These are phyloP conservation scores for Brachionus angularis DNA, from an alignment of 1,140 invertebrate species.

Conservation along the genomic window DNA sequence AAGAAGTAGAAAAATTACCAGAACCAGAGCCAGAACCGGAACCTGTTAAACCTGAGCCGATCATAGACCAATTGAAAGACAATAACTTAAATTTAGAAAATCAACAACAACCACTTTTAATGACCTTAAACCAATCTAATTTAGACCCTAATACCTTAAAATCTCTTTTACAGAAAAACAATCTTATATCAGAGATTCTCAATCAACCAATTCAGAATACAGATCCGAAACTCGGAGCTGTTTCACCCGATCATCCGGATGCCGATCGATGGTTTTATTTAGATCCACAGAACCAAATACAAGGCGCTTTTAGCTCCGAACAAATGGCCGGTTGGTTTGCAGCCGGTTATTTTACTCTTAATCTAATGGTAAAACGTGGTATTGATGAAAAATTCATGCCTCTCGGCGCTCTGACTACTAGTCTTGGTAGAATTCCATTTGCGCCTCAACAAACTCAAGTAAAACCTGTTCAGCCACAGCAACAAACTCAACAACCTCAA, in stretches of 20 bases:
- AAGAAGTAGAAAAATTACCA: no score
- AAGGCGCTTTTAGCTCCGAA: slow-evolving; percentile 28
- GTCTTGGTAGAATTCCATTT: slow-evolving; percentile 28
- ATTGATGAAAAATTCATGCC: slow-evolving; percentile 29
- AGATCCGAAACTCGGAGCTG: slow-evolving; percentile 10
- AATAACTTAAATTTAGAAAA: no score
- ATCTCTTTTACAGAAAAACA: no score
- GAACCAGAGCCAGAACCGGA: no score
- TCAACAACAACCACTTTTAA: no score
- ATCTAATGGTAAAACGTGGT: slow-evolving; percentile 26
- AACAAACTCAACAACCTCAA: neutral
- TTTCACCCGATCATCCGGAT: neutral
- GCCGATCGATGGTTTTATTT: slow-evolving; percentile 34
- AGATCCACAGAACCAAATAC: slow-evolving; percentile 42
- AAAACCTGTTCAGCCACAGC: neutral
- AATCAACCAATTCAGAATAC: no score
- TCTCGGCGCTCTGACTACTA: neutral
- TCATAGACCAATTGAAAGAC: no score
- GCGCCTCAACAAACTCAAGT: neutral
- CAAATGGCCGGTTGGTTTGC: slow-evolving; percentile 43
- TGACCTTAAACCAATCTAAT: no score
- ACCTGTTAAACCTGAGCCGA: no score
- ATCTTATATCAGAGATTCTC: no score
- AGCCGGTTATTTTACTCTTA: slow-evolving; percentile 36
- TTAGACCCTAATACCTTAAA: no score